Percentiles rank a stretch among this genome's conserved stretches.
Evolutionary conservation across 1,140 invertebrate species (phyloP).

Genomic region (Contarinia nasturtii): DNA sequence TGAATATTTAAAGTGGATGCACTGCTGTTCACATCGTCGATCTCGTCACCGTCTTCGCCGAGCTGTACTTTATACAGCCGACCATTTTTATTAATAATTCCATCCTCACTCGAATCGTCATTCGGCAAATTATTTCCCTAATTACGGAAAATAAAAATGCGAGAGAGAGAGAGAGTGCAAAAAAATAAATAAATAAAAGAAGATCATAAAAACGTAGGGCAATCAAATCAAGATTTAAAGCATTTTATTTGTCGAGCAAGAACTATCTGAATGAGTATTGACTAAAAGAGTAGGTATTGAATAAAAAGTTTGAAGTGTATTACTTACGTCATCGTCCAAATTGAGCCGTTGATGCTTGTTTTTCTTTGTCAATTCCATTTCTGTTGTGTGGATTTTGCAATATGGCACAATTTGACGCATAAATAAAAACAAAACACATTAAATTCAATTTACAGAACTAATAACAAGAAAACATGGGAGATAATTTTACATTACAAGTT

Average conservation of each 20-base stretch:
- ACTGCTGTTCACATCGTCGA: slow-evolving; percentile 4
- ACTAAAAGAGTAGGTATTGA: no score
- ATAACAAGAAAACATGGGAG: not conserved
- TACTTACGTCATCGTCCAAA: not conserved
- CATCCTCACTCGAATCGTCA: slow-evolving; percentile 12
- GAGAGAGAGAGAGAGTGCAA: no score
- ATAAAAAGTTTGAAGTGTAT: no score
- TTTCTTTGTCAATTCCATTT: slow-evolving; percentile 21
- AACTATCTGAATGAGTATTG: no score
- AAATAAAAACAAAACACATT: slow-evolving; percentile 1
- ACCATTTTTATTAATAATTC: slow-evolving; percentile 20
- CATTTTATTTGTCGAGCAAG: no score
- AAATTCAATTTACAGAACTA: not conserved
- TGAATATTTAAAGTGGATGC: slow-evolving; percentile 3
- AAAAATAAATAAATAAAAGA: not conserved
- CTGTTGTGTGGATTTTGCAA: slow-evolving; percentile 6
- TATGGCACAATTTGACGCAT: not conserved
- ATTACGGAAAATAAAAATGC: no score
- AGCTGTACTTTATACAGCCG: slow-evolving; percentile 19
- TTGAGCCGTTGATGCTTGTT: slow-evolving; percentile 16
- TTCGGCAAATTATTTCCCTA: slow-evolving; percentile 2
- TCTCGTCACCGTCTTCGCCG: slow-evolving; percentile 10
- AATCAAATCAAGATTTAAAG: not conserved
- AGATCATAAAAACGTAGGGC: not conserved
- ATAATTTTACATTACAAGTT: not conserved